phyloP scores from a whole-genome alignment of 2,888 invertebrate species.

The Azorinus chamasolen region DNA sequence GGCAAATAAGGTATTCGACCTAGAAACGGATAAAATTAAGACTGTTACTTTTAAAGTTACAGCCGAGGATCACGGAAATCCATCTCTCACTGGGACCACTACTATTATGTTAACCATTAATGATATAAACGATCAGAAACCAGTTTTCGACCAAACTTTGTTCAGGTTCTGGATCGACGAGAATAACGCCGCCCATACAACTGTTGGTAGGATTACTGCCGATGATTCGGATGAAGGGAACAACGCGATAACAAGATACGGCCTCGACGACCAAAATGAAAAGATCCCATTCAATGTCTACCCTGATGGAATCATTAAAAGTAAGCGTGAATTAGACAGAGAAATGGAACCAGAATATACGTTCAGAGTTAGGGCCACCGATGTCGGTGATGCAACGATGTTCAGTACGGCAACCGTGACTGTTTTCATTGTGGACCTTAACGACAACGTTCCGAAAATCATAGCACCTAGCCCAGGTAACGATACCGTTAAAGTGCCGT shows the following conservation, averaged over 20 bases:
- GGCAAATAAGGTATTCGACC: conserved; percentile 93
- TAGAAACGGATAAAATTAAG: conserved; percentile 91
- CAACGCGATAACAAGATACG: conserved; percentile 88
- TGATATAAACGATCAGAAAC: conserved; percentile 98
- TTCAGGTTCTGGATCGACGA: conserved; percentile 96
- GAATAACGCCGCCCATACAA: conserved; percentile 95
- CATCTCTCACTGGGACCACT: conserved; percentile 92
- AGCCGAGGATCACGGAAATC: conserved; percentile 91
- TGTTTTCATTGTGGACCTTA: conserved; percentile 78
- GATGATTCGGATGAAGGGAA: conserved; percentile 96
- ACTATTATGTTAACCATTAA: conserved; percentile 92
- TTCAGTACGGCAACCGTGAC: conserved; percentile 72
- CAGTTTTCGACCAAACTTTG: conserved; percentile 95
- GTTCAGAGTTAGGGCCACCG: conserved; percentile 77
- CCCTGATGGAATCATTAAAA: conserved; percentile 73
- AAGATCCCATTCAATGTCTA: conserved; percentile 75
- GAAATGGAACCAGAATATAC: conserved; percentile 71
- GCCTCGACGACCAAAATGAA: conserved; percentile 28
- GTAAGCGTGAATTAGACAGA: conserved; percentile 72
- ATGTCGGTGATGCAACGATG: conserved; percentile 70
- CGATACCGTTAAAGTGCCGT: conserved; percentile 70
- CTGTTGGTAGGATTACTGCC: conserved; percentile 95
- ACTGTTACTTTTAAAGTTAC: conserved; percentile 97
- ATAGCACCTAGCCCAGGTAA: conserved; percentile 72
- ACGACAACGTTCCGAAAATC: conserved; percentile 81